phyloP scores from a whole-genome alignment of 2,797 vertebrate species.

The Sebastes hubbsi region DNA sequence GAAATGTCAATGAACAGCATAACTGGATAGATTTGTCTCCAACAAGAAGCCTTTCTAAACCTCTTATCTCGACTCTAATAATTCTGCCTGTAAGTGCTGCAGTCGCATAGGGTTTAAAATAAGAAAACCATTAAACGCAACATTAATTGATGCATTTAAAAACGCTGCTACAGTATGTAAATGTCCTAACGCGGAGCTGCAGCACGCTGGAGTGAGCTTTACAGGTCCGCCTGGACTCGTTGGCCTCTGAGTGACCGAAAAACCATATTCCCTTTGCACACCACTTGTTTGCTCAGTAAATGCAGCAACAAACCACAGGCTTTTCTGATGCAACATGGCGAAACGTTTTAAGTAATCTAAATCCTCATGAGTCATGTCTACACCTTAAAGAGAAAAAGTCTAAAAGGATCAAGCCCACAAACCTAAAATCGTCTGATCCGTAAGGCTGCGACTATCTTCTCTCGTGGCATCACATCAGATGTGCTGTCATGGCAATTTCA shows the following conservation, averaged over 20 bases:
- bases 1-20: background rate
- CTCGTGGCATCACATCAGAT: conserved; percentile 27
- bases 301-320: background rate
- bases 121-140: background rate
- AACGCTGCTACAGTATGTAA: background rate
- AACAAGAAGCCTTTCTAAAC: background rate
- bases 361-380: background rate
- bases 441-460: conserved; percentile 9
- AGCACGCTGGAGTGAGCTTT: background rate
- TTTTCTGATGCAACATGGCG: background rate
- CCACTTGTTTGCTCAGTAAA: background rate
- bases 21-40: background rate
- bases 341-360: background rate
- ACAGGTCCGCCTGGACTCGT: background rate
- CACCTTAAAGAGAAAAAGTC: background rate
- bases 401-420: background rate
- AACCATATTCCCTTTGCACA: background rate
- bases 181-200: background rate
- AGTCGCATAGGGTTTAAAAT: background rate
- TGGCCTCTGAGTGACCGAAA: background rate
- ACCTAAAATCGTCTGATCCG: conserved; percentile 9
- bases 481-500: background rate
- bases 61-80: background rate
- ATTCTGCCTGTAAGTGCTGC: background rate
- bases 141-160: background rate